These are phyloP conservation scores for Anagrus nilaparvatae DNA, from an alignment of 1,140 invertebrate species.

Conservation along the genomic window DNA sequence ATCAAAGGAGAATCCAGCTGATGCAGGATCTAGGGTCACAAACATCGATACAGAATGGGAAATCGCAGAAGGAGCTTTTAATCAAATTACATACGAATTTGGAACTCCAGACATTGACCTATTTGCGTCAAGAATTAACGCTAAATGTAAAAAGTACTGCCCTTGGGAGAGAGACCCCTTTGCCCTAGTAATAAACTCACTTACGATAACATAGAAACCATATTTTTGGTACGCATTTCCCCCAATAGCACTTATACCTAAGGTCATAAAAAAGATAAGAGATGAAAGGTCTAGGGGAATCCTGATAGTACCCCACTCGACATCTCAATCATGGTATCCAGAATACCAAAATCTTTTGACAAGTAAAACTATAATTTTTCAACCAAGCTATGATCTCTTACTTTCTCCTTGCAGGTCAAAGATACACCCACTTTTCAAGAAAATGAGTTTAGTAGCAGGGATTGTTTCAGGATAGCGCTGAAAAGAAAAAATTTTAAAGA, in stretches of 20 bases:
- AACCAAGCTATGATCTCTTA: conserved; percentile 3
- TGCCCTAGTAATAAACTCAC: conserved; percentile 17
- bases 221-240: conserved; percentile 20
- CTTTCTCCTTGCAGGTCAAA: conserved; percentile 8
- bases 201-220: conserved; percentile 17
- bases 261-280: conserved; percentile 3
- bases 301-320: conserved; percentile 25
- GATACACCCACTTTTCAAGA: conserved; percentile 4
- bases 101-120: conserved; percentile 14
- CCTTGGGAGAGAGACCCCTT: conserved; percentile 18
- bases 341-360: conserved; percentile 17
- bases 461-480: conserved; percentile 9
- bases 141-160: conserved; percentile 10
- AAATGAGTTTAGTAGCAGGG: conserved; percentile 5
- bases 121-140: conserved; percentile 15
- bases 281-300: conserved; percentile 19
- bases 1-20: conserved; percentile 2
- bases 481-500: conserved; percentile 7
- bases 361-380: conserved; percentile 2
- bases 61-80: conserved; percentile 11
- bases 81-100: conserved; percentile 11
- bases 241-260: conserved; percentile 16
- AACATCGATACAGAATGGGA: conserved; percentile 16
- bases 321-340: conserved; percentile 24
- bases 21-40: conserved; percentile 3